Conservation (phyloP, 2,797 vertebrate species). For the Enteromius mattozi region DNA sequence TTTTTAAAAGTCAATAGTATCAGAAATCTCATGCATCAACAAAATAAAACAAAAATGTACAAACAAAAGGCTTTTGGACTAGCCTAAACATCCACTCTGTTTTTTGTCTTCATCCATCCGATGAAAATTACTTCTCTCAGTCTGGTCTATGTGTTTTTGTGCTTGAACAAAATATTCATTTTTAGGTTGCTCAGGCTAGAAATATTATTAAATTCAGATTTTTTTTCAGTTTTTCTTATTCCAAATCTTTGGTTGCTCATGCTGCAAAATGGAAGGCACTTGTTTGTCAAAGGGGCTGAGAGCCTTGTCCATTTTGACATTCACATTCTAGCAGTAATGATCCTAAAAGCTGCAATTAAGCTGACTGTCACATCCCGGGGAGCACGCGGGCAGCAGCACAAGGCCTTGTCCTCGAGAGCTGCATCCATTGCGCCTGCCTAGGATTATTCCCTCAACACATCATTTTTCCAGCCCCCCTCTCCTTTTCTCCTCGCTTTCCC, state of each 20-base stretch:
- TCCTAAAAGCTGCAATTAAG: conserved; percentile 85
- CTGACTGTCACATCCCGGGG: conserved; percentile 78
- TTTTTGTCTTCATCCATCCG: conserved; percentile 14
- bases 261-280: conserved; percentile 73
- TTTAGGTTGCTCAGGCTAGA: conserved; percentile 21
- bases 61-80: conserved; percentile 4
- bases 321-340: conserved; percentile 83
- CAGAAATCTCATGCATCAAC: neutral
- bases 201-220: conserved; percentile 62
- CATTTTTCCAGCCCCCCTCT: conserved; percentile 59
- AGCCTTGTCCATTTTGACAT: conserved; percentile 82
- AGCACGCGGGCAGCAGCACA: conserved; percentile 73
- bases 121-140: conserved; percentile 38
- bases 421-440: conserved; percentile 78
- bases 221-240: conserved; percentile 55
- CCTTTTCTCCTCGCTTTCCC: neutral
- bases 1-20: neutral
- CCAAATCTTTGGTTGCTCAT: conserved; percentile 71
- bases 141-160: conserved; percentile 23
- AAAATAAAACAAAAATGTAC: conserved; percentile 4
- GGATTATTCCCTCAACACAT: conserved; percentile 76
- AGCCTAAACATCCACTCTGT: neutral
- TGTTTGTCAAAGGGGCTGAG: conserved; percentile 79
- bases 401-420: conserved; percentile 60
- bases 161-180: conserved; percentile 19